A percentile compares a stretch with the other conserved stretches of the same genome.
These are phyloP conservation scores for Zaprionus kolodkinae DNA, from an alignment of 1,140 invertebrate genomes.

Conservation along the genomic window DNA sequence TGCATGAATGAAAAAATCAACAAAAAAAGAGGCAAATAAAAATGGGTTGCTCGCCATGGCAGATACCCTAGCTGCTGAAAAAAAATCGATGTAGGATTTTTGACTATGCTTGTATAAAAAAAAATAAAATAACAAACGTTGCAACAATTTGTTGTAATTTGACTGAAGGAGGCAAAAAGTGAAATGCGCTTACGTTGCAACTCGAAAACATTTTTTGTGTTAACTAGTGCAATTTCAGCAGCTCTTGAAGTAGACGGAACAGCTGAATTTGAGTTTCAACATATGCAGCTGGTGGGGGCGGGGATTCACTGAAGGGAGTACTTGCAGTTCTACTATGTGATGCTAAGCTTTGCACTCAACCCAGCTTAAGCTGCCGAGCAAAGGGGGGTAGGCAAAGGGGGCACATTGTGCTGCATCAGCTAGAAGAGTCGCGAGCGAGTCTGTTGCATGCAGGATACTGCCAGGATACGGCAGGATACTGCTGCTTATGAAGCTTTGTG, in stretches of 20 bases:
- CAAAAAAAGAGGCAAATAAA: constrained; percentile 19
- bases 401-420: constrained; percentile 68
- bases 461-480: neutral
- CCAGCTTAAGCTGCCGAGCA: constrained; percentile 47
- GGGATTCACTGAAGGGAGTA: neutral
- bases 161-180: constrained; percentile 8
- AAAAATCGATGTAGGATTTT: neutral
- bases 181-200: constrained; percentile 3
- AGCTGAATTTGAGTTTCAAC: constrained; percentile 46
- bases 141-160: neutral
- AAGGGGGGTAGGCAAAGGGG: neutral
- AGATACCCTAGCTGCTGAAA: neutral
- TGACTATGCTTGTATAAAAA: no score
- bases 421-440: neutral
- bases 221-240: constrained; percentile 65
- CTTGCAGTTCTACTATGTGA: constrained; percentile 47
- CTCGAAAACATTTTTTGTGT: constrained; percentile 45
- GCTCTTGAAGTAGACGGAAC: constrained; percentile 47
- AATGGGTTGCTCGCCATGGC: neutral
- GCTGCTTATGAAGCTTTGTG: constrained; percentile 68
- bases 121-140: no score
- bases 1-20: constrained; percentile 13
- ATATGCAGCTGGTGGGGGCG: constrained; percentile 62
- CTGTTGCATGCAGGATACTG: no score
- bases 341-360: constrained; percentile 67